Conservation (phyloP, 1,140 invertebrate genomes). For the Reticulitermes speratus region DNA sequence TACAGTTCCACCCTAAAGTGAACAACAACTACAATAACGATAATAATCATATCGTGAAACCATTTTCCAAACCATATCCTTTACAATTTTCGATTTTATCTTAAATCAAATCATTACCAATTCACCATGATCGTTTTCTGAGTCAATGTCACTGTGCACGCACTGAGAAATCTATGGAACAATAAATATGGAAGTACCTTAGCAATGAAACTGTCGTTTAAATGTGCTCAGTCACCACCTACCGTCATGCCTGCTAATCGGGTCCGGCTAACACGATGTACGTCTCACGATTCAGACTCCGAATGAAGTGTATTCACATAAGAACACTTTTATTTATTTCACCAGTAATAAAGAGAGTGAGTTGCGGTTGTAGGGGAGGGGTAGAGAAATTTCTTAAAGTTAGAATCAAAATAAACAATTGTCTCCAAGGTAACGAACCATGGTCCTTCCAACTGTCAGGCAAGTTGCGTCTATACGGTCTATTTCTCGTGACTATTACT, state of each 20-base stretch:
- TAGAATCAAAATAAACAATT: slow-evolving; percentile 5
- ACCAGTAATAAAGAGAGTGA: background rate
- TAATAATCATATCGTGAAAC: no score
- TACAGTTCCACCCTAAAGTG: no score
- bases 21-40: no score
- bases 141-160: no score
- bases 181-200: no score
- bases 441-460: slow-evolving; percentile 13
- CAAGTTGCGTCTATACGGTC: background rate
- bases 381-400: background rate
- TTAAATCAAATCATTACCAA: no score
- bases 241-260: background rate
- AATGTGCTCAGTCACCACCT: background rate
- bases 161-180: no score
- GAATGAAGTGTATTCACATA: background rate
- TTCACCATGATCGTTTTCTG: no score
- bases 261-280: background rate
- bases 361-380: background rate
- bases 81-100: no score
- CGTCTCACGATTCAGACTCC: background rate
- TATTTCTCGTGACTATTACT: background rate
- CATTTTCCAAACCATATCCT: no score
- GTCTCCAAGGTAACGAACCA: slow-evolving; percentile 17
- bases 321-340: slow-evolving; percentile 14
- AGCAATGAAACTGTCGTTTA: no score